Percentiles rank a stretch among this genome's conserved stretches.
These are phyloP conservation scores for Planiliza haematocheilus DNA, from an alignment of 2,113 vertebrate species.

Conservation along the genomic window DNA sequence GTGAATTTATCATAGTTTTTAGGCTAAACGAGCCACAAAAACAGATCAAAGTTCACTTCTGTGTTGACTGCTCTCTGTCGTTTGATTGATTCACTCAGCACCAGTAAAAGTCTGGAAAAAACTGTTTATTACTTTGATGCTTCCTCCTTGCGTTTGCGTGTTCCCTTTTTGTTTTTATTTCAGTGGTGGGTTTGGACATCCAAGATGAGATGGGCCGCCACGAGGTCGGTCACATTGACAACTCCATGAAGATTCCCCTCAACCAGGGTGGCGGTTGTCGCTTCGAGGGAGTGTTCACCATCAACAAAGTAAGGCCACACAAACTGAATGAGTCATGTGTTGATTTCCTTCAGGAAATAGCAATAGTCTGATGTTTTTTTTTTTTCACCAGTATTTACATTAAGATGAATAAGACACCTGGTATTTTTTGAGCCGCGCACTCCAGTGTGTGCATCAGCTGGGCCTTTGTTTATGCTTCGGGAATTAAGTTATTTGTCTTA, in stretches of 20 bases:
- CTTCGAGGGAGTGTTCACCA: conserved; percentile 96
- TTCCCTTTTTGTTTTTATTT: background rate
- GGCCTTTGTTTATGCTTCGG: no score
- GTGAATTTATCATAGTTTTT: no score
- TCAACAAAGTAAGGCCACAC: conserved; percentile 91
- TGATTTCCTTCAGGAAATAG: background rate
- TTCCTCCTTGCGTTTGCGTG: background rate
- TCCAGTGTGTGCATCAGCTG: no score
- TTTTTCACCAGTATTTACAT: conserved; percentile 1
- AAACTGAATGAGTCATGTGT: background rate
- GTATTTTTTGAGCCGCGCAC: background rate
- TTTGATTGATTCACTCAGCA: no score
- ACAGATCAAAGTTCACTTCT: no score
- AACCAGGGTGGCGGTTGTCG: conserved; percentile 93
- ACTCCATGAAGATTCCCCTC: conserved; percentile 96
- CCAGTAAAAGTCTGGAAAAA: background rate
- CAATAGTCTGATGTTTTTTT: background rate
- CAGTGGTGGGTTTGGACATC: conserved; percentile 98
- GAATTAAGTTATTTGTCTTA: conserved; percentile 45
- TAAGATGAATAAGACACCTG: background rate
- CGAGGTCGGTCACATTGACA: conserved; percentile 98
- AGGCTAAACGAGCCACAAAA: no score
- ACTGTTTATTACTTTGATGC: background rate
- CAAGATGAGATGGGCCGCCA: conserved; percentile 99
- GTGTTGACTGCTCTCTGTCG: no score